Evolutionary conservation across 2,113 vertebrate genomes (phyloP).

Genomic region (Prionailurus bengalensis): DNA sequence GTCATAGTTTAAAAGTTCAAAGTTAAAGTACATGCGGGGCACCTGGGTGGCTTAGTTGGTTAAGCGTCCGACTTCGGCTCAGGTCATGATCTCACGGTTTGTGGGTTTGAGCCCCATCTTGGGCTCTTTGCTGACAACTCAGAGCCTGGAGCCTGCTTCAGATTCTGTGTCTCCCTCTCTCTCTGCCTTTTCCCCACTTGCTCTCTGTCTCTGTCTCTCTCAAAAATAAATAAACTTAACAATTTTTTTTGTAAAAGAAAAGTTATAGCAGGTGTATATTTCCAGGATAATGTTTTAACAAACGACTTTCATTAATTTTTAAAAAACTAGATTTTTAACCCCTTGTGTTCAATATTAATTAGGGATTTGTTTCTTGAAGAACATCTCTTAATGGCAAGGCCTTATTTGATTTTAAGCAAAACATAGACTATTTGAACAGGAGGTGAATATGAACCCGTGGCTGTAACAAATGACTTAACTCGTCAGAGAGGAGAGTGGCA

Average conservation of each 20-base stretch:
- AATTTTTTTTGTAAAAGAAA: not conserved
- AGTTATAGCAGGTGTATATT: not conserved
- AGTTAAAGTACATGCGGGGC: accelerated
- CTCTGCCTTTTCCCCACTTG: no score
- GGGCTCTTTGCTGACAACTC: no score
- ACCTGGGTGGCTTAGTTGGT: no score
- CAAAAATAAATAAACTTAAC: no score
- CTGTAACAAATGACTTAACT: not conserved
- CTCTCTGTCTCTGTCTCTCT: no score
- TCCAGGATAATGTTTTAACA: not conserved
- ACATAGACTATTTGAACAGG: not conserved
- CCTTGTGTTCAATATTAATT: no score
- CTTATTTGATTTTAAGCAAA: not conserved
- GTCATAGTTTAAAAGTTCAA: not conserved
- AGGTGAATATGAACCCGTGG: not conserved
- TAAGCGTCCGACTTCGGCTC: no score
- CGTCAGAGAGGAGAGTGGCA: not conserved
- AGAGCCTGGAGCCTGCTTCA: no score
- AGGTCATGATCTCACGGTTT: no score
- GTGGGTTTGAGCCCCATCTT: no score
- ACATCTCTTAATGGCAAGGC: not conserved
- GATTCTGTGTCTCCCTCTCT: no score
- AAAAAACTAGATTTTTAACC: not conserved
- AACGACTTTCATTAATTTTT: not conserved
- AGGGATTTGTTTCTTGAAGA: not conserved